Base-by-base conservation (phyloP, 2,888 invertebrate genomes). In the Diarsia rubi region DNA sequence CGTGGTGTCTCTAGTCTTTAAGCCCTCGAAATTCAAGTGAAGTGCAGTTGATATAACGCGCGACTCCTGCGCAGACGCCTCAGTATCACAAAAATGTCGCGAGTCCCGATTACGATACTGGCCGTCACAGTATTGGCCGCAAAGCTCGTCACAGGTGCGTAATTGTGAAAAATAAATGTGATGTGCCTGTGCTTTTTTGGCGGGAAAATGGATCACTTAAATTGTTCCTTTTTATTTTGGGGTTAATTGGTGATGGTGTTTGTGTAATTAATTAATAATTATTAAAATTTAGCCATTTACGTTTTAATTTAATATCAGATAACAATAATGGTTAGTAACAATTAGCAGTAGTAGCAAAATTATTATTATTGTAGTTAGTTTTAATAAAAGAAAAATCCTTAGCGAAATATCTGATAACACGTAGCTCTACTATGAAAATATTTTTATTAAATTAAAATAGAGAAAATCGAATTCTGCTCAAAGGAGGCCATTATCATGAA, bases 31-130 rank as follows among this genome's bases (percentile, higher is more conserved):
- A 82, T 79, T 71, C 62, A 68, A 82, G 59, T 83, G 81, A 74
- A 78, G 71, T 84, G 88, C 90, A 92, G 91, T 92, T 88, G 88
- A 89, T 91, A 91, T 87, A 90, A 88, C 81, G 83, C 77, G 79
- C 84, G 84, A 89, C 88, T 85, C 85, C 79, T 73, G 90, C 87
- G 90, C 88, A 86, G 84, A 83, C 86, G 84, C 76, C 73, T 79
- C 90, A 91, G 91, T 91, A 81, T 75, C 71, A 77, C 91, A 87
- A 90, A 88, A 79, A 93, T 93, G 92, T 87, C 91, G 88, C 90
- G 91, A 74, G 79, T 87, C 80, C 83, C 75, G 75, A 78, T 88
- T 66, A 79, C 87, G 82, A 68, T 91, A 84, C 83, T 91, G 82
- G 89, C 86, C 70, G 85, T 84, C 71, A 82, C 79, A 54, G 74